phyloP scores from a whole-genome alignment of 2,797 vertebrate genomes.

The Anguilla anguilla region DNA sequence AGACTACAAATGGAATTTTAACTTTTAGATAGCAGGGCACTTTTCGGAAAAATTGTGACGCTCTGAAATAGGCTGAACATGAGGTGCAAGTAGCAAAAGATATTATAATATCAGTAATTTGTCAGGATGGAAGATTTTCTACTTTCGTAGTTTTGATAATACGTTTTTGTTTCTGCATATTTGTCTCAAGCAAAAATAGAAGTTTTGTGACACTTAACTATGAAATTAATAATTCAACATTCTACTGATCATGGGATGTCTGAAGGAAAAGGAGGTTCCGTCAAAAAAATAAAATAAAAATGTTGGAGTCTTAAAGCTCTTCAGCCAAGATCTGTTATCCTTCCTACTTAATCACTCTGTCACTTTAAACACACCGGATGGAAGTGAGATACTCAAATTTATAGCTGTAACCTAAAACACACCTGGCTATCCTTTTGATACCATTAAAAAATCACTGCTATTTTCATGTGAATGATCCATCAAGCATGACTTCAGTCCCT shows the following conservation, averaged over 20 bases:
- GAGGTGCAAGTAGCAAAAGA: not conserved
- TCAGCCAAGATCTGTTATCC: not conserved
- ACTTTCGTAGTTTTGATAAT: not conserved
- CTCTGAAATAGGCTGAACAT: not conserved
- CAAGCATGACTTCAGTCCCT: not conserved
- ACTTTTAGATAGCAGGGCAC: not conserved
- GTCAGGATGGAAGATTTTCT: not conserved
- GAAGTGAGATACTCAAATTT: not conserved
- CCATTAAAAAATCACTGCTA: not conserved
- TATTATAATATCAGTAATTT: not conserved
- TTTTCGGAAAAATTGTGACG: not conserved
- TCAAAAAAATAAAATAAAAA: not conserved
- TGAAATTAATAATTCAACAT: not conserved
- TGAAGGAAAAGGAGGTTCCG: not conserved
- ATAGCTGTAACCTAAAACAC: slow-evolving; percentile 3
- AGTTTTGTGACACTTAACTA: not conserved
- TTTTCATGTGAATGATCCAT: not conserved
- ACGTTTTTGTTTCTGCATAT: not conserved
- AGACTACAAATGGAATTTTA: not conserved
- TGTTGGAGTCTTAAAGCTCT: not conserved
- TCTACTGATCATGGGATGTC: not conserved
- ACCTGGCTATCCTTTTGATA: not conserved
- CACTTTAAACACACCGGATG: not conserved
- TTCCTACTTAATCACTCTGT: slow-evolving; percentile 16
- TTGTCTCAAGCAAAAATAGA: not conserved